Base-by-base conservation (phyloP, 2,797 vertebrate genomes). In the Adrianichthys oophorus region DNA sequence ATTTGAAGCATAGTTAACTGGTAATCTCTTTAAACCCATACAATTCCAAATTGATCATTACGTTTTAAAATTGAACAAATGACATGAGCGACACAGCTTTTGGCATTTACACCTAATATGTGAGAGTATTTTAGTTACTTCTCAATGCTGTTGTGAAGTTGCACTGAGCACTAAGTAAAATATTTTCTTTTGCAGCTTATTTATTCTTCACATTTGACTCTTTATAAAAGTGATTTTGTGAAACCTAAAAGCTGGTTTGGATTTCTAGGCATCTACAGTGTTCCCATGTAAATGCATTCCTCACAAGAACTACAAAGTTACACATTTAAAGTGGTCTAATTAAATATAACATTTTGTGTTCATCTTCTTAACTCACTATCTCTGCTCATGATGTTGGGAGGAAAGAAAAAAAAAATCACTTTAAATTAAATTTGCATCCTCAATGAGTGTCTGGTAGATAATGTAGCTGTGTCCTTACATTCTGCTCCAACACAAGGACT, bases 371-470 rank as follows among this genome's bases (percentile, higher is more conserved):
- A 62, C 70, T 74, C 53, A 12, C 61, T 59, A 24, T 47, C n/a
- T 64, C 41, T 41, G 0, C 29, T 60, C 56, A 51, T 15, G 5
- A 65, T 60, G 17, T 21, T 18, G 4, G 7, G 15, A 4, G 14
- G 15, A n/a, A 21, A 44, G 21, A 32, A 18, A 59, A 68, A 76
- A 67, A 67, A 72, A 81, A 85, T 82, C 80, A 59, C 57, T 14
- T 49, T 37, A 74, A 87, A 87, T 83, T 54, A 41, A 71, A 82
- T 87, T 76, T 75, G 68, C 82, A 82, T 86, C 74, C 61, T 23
- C 55, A 79, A 78, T 68, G 70, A 85, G 66, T n/a, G 61, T 79
- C 74, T 74, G 62, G 18, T 48, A 66, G 69, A 83, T 69, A 65
- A 69, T 56, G 74, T 54, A 59, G 52, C 70, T 44, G 70, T 72